Evolutionary conservation across 2,888 invertebrate genomes (phyloP).

Genomic region (Cinara cedri): DNA sequence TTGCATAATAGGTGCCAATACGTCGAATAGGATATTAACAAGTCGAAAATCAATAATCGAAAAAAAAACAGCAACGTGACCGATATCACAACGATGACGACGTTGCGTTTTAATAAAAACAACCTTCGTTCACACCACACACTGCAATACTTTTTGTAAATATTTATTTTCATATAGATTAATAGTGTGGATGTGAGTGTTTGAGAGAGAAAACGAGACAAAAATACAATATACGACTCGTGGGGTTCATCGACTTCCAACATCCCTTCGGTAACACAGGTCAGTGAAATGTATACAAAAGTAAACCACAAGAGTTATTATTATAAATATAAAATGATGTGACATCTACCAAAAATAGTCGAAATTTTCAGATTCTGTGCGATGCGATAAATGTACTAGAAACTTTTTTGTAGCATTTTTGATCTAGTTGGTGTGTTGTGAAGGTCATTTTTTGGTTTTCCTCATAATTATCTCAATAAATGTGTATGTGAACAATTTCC

Average conservation of each 20-base stretch:
- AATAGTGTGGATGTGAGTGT: neutral
- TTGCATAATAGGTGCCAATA: neutral
- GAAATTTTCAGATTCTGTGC: too few species aligned
- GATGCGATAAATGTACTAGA: too few species aligned
- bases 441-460: too few species aligned
- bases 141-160: neutral
- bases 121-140: neutral
- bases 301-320: neutral
- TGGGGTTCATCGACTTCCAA: neutral
- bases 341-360: too few species aligned
- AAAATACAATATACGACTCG: neutral
- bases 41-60: constrained; percentile 32
- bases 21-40: neutral
- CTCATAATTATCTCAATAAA: too few species aligned
- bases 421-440: too few species aligned
- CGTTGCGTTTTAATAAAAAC: constrained; percentile 6
- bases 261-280: neutral
- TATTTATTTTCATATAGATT: neutral
- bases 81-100: constrained; percentile 1
- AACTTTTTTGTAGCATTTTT: too few species aligned
- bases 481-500: too few species aligned
- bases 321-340: too few species aligned
- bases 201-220: neutral
- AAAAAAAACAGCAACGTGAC: constrained; percentile 21
- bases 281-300: neutral